These are phyloP conservation scores for Troides aeacus DNA, from an alignment of 2,888 invertebrate species.

Conservation along the genomic window DNA sequence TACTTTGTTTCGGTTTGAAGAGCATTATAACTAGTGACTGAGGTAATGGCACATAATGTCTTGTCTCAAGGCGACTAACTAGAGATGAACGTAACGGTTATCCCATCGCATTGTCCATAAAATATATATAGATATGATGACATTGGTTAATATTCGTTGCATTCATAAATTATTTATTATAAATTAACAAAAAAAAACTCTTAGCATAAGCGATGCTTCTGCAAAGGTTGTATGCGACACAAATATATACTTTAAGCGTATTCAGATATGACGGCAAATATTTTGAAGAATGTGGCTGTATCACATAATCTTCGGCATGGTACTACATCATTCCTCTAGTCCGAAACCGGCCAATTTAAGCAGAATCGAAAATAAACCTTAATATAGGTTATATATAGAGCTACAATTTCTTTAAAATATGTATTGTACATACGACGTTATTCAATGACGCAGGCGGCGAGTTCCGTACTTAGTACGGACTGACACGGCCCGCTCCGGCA, in stretches of 20 bases:
- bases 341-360: conserved; percentile 3
- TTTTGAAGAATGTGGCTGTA: conserved; percentile 8
- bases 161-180: too few species aligned
- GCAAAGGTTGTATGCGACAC: neutral
- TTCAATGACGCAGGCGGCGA: conserved; percentile 36
- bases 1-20: too few species aligned
- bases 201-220: too few species aligned
- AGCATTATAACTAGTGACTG: too few species aligned
- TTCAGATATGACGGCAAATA: conserved; percentile 22
- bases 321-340: conserved; percentile 22
- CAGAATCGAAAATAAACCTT: conserved; percentile 1
- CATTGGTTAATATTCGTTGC: too few species aligned
- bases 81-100: too few species aligned
- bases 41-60: too few species aligned
- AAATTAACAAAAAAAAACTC: neutral
- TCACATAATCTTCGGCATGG: conserved; percentile 11
- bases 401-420: conserved; percentile 25
- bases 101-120: too few species aligned
- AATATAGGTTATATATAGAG: conserved; percentile 23
- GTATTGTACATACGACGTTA: conserved; percentile 45
- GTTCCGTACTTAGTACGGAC: conserved; percentile 73
- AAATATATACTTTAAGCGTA: neutral
- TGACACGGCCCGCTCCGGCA: conserved; percentile 63
- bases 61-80: too few species aligned
- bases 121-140: neutral